phyloP scores from a whole-genome alignment of 2,888 invertebrate genomes.

The Caenorhabditis japonica region DNA sequence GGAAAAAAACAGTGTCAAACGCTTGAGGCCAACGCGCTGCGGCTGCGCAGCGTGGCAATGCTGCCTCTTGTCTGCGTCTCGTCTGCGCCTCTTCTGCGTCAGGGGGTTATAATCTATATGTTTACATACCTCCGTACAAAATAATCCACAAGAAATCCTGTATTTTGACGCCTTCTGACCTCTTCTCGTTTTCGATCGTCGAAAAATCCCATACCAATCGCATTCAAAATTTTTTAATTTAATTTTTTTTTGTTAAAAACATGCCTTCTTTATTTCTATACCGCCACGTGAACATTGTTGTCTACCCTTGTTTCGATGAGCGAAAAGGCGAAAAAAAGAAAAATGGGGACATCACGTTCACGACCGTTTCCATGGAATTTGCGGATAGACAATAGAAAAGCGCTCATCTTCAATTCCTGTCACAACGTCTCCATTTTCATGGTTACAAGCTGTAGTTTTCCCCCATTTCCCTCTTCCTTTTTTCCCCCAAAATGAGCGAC shows the following conservation, averaged over 20 bases:
- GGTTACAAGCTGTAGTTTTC: constrained; percentile 5
- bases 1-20: constrained; percentile 44
- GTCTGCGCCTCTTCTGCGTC: no score
- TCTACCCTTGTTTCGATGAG: constrained; percentile 1
- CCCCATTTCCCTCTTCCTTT: constrained; percentile 15
- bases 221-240: no score
- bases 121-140: constrained; percentile 50
- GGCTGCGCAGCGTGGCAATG: no score
- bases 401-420: constrained; percentile 21
- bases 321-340: no score
- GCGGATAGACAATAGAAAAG: constrained; percentile 12
- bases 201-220: constrained; percentile 50
- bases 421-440: constrained; percentile 9
- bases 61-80: no score
- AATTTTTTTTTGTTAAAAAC: no score
- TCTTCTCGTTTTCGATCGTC: constrained; percentile 48
- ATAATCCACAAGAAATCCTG: constrained; percentile 53
- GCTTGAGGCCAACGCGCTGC: no score
- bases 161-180: constrained; percentile 40
- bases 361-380: constrained; percentile 30
- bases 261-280: no score
- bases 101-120: no score
- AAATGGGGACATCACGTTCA: constrained; percentile 39
- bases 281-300: no score
- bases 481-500: constrained; percentile 55